Base-by-base conservation (phyloP, 2,888 invertebrate species). In the Synanthedon vespiformis region DNA sequence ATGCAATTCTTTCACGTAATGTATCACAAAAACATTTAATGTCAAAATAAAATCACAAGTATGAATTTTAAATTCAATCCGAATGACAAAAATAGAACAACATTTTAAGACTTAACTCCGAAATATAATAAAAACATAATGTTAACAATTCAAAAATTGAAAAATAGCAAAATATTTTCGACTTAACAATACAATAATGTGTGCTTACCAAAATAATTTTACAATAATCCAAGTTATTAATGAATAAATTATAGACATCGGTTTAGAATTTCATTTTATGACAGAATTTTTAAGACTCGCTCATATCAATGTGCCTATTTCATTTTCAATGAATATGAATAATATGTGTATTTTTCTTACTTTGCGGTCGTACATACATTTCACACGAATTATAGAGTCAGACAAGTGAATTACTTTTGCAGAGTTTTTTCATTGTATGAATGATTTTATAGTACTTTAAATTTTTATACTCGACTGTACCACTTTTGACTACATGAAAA, bases 21-120 rank as follows among this genome's bases (percentile, higher is more conserved):
- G 76, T 87, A 87, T 87, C 87, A 87, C 87, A 87, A 86, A 82
- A 86, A 87, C 86, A 87, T 87, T 87, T 78, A 77, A 87, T 87
- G 87, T 87, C 82, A 79, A 76, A 81, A 87, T 80, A 74, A 86
- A 88, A 88, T 88, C 88, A 88, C 88, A 88, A 86, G 72, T 85
- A 85, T 87, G 88, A 88, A 88, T 88, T 88, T 87, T 75, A 62
- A 88, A 88, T 88, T 88, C 88, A 88, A 83, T 76, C 67, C 66
- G 76, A 77, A 74, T 61, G 73, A 79, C 73, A 79, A 82, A 80
- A 82, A 80, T 79, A 80, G 75, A 82, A 79, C 75, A 77, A 74
- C 62, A 63, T 62, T 68, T 63, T 70, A 59, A 62, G 61, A 49
- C 49, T 50, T 34, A 50, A 50, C 49, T 50, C 12, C 48, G 50